A percentile compares a stretch with the other conserved stretches of the same genome.
These are phyloP conservation scores for Excalfactoria chinensis DNA, from an alignment of 2,113 vertebrate species.

Conservation along the genomic window DNA sequence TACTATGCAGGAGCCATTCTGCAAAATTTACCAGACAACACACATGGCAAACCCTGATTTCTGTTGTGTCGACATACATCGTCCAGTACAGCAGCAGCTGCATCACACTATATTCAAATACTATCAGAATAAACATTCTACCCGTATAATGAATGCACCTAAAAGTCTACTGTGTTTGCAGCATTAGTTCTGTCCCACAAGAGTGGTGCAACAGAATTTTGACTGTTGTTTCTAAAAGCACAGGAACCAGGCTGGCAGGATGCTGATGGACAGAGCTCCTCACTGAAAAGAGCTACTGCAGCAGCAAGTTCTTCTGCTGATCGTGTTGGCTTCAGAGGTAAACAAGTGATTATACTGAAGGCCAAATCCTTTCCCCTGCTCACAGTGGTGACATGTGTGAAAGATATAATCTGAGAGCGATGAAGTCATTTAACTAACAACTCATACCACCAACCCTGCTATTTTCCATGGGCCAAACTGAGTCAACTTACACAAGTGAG, in stretches of 20 bases:
- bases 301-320: background rate
- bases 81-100: background rate
- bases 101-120: background rate
- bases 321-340: background rate
- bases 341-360: background rate
- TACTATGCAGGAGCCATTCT: background rate
- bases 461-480: background rate
- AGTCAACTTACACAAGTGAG: background rate
- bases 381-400: background rate
- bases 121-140: background rate
- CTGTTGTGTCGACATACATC: no score
- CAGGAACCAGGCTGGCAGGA: background rate
- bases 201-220: accelerated
- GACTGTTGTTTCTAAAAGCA: background rate
- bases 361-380: background rate
- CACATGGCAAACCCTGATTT: background rate
- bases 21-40: background rate
- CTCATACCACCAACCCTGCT: background rate
- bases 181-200: background rate
- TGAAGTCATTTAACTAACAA: background rate
- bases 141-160: background rate
- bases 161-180: background rate
- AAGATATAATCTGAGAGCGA: background rate
- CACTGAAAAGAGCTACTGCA: background rate
- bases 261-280: background rate